phyloP scores from a whole-genome alignment of 2,797 vertebrate species.

The Poeciliopsis turneri region DNA sequence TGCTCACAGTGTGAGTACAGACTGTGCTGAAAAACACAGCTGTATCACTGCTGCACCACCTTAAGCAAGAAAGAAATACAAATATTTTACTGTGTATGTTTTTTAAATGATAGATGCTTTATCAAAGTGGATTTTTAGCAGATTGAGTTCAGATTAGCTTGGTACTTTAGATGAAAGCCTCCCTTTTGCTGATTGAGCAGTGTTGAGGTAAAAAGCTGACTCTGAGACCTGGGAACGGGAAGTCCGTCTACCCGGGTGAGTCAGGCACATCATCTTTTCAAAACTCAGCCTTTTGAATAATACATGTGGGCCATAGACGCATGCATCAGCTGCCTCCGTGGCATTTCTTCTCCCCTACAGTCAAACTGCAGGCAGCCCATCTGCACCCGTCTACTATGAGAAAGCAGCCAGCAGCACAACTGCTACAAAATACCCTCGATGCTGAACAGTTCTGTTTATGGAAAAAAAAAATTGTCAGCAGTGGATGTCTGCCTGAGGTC shows the following conservation, averaged over 20 bases:
- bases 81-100: conserved; percentile 3
- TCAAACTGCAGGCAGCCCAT: conserved; percentile 57
- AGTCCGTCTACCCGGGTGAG: conserved; percentile 50
- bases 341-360: conserved; percentile 61
- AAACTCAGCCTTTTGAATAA: conserved; percentile 75
- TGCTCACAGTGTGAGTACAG: conserved; percentile 23
- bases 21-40: conserved; percentile 4
- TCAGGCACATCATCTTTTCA: conserved; percentile 63
- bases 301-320: conserved; percentile 65
- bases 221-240: conserved; percentile 22
- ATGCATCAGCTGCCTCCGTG: conserved; percentile 69
- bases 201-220: conserved; percentile 33
- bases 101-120: background rate
- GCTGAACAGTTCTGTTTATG: conserved; percentile 28
- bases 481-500: conserved; percentile 23
- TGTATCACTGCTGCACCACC: background rate
- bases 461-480: conserved; percentile 26
- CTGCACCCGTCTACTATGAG: conserved; percentile 42
- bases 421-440: conserved; percentile 10
- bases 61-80: conserved; percentile 11
- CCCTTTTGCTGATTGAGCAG: conserved; percentile 26
- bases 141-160: conserved; percentile 10
- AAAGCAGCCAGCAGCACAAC: conserved; percentile 38
- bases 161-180: conserved; percentile 18
- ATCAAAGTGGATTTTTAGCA: conserved; percentile 12